Base-by-base conservation (phyloP, 1,140 invertebrate species). In the Neodiprion virginianus region DNA sequence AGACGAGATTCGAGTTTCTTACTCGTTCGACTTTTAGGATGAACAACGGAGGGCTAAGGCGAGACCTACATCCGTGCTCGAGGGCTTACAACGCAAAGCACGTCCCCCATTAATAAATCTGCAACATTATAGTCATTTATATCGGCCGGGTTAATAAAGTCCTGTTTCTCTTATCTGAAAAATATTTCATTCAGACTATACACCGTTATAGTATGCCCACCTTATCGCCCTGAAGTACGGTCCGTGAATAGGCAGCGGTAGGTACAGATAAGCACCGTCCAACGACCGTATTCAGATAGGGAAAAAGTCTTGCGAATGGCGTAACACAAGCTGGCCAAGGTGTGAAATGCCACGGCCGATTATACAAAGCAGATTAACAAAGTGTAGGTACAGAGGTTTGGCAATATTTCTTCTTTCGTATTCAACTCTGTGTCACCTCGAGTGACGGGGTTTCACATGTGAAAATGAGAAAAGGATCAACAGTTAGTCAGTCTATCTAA, bases 21-120 rank as follows among this genome's bases (percentile, higher is more conserved):
- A 61, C 53, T 3, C 53, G 11, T 61, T 61, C 53, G 8, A 61
- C 53, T 61, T 61, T 61, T 8, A 0, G 53, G 53, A 8, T 1
- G n/a, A 61, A 61, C 4, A 61, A 61, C 11, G n/a, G n/a, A 61
- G 53, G 53, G 11, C 53, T 61, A 61, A 53, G 8, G 53, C 4
- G 53, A 7, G 53, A 17, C 8, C 53, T 17, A 61, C n/a, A 61
- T 61, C 53, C 53, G 53, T 61, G 4, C 28, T 40, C 28, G 28
- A 40, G 53, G 40, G n/a, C 48, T 72, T 69, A 53, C 65, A 66
- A 76, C 40, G 74, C 73, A 61, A 75, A 74, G 75, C 77, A 78
- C 77, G 77, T 78, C 73, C 69, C 68, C 77, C 77, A 78, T 78
- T 78, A 78, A 78, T 78, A 78, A 78, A 76, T 74, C 75, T 61